Evolutionary conservation across 92 coral and sea anemone species (phyloP).

Genomic region (Paramuricea clavata): DNA sequence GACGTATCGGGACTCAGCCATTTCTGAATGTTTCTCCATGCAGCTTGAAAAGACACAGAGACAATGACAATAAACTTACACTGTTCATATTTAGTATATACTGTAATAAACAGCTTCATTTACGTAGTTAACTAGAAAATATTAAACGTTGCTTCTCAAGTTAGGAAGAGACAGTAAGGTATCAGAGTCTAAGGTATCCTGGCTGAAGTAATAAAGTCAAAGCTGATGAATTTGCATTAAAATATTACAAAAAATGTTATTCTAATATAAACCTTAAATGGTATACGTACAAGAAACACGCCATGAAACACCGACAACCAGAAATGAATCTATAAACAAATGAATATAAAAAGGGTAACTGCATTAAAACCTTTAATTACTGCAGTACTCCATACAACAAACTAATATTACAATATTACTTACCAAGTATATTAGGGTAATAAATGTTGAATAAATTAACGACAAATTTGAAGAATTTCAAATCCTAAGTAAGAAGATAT

Average conservation of each 20-base stretch:
- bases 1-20: constrained; percentile 39
- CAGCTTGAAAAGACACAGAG: constrained; percentile 26
- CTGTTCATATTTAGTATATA: no score
- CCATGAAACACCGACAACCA: constrained; percentile 40
- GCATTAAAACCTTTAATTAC: no score
- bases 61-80: not conserved
- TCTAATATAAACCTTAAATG: no score
- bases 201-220: no score
- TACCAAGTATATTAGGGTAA: constrained; percentile 36
- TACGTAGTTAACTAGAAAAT: no score
- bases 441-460: constrained; percentile 35
- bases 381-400: not conserved
- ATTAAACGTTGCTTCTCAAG: not conserved
- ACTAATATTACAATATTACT: not conserved
- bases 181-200: no score
- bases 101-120: no score
- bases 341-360: not conserved
- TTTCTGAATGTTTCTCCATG: constrained; percentile 31
- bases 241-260: no score
- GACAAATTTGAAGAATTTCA: constrained; percentile 40
- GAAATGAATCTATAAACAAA: constrained; percentile 16
- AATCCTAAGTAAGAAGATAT: not conserved
- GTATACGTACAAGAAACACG: constrained; percentile 34
- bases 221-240: no score
- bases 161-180: not conserved